phyloP scores from a whole-genome alignment of 2,113 vertebrate genomes.

The Prolemur simus region DNA sequence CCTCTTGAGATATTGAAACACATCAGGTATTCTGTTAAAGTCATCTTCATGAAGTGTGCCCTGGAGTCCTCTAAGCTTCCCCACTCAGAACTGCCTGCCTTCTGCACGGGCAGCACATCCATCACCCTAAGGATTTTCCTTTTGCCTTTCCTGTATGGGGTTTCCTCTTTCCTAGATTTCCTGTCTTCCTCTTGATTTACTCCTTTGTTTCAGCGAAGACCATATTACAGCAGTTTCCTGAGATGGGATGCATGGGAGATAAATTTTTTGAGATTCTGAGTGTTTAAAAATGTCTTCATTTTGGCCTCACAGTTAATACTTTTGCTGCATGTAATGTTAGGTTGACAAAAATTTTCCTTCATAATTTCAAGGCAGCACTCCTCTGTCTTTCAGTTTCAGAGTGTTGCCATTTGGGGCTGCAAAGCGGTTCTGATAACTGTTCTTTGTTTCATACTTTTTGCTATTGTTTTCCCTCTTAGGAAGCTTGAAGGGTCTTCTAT shows the following conservation, averaged over 20 bases:
- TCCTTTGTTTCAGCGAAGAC: not conserved
- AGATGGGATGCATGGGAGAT: not conserved
- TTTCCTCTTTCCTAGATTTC: not conserved
- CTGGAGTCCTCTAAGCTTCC: not conserved
- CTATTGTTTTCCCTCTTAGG: constrained; percentile 6
- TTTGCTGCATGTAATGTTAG: not conserved
- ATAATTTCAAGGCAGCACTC: not conserved
- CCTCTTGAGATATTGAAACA: not conserved
- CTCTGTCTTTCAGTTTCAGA: not conserved
- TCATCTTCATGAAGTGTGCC: not conserved
- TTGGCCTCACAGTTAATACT: not conserved
- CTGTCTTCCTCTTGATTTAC: not conserved
- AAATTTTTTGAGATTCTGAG: not conserved
- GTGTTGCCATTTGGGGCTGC: not conserved
- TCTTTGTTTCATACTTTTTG: not conserved
- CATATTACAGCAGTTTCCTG: not conserved
- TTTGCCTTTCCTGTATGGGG: not conserved
- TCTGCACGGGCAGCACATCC: not conserved
- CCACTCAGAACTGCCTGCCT: not conserved
- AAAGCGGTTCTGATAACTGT: not conserved
- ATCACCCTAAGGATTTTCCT: not conserved
- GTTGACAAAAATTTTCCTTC: not conserved
- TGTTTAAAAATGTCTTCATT: not conserved
- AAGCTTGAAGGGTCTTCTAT: not conserved
- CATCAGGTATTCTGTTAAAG: not conserved